Conservation (phyloP, 2,113 vertebrate genomes). For the Notarius lentiginosus region DNA sequence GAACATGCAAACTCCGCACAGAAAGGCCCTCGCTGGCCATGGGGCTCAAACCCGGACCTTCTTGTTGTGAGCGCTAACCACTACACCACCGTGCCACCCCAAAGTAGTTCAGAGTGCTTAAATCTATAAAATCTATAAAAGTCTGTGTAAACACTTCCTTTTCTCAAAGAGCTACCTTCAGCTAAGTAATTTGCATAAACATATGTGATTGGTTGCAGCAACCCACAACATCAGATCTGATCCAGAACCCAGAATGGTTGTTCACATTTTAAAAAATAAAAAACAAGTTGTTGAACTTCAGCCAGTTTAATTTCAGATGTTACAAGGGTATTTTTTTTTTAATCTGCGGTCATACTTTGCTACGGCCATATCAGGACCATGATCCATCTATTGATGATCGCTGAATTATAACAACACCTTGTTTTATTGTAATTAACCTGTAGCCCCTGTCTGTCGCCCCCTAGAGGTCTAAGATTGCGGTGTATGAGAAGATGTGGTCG, state of each 20-base stretch:
- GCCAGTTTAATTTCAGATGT: not conserved
- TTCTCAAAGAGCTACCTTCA: not conserved
- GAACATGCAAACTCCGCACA: no score
- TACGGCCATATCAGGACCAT: not conserved
- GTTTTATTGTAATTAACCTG: not conserved
- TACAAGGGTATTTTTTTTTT: not conserved
- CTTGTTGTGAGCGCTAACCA: no score
- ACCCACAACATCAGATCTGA: not conserved
- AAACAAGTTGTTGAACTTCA: not conserved
- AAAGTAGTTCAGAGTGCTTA: not conserved
- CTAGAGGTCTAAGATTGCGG: constrained; percentile 98
- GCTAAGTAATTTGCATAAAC: not conserved
- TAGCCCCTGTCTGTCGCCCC: constrained; percentile 4
- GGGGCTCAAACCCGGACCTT: no score
- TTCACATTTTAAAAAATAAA: no score
- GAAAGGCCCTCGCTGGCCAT: no score
- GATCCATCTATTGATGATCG: not conserved
- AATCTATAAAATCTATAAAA: not conserved
- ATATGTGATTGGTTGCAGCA: not conserved
- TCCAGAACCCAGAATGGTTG: not conserved
- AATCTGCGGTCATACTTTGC: not conserved
- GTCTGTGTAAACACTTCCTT: not conserved
- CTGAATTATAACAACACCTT: not conserved
- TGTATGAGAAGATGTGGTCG: constrained; percentile 99
- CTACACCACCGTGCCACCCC: no score